Conservation (phyloP, 2,113 vertebrate species). For the Eulacestoma nigropectus region DNA sequence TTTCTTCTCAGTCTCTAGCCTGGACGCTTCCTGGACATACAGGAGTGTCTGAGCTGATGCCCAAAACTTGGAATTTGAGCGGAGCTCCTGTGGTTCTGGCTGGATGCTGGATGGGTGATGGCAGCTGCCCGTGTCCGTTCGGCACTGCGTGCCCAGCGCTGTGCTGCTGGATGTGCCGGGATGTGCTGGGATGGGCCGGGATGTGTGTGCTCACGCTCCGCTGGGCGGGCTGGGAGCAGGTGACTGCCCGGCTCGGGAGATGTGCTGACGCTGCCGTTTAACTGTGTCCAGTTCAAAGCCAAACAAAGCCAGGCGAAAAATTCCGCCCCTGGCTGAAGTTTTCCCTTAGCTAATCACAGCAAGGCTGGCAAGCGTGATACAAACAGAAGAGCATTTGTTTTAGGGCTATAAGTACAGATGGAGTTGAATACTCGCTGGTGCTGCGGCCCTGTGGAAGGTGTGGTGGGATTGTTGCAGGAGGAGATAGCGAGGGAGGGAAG, state of each 20-base stretch:
- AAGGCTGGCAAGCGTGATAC: not conserved
- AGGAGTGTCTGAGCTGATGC: not conserved
- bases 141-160: rapidly evolving
- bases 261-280: not conserved
- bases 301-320: not conserved
- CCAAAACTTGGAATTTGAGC: not conserved
- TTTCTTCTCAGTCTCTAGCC: not conserved
- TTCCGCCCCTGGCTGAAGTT: not conserved
- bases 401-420: not conserved
- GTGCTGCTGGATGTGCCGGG: not conserved
- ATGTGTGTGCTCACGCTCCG: not conserved
- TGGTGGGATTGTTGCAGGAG: not conserved
- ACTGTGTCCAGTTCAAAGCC: not conserved
- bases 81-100: not conserved
- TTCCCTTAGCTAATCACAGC: constrained; percentile 20
- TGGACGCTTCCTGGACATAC: not conserved
- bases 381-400: not conserved
- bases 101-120: rapidly evolving
- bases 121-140: not conserved
- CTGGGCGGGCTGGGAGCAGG: not conserved
- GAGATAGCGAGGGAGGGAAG: rapidly evolving
- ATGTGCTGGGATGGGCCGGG: not conserved
- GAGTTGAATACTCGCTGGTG: not conserved
- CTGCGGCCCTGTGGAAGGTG: not conserved
- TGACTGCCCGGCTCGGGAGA: not conserved